Conservation (phyloP, 30 jellyfish, hydroid and myxozoan species). For the Hydractinia echinata region DNA sequence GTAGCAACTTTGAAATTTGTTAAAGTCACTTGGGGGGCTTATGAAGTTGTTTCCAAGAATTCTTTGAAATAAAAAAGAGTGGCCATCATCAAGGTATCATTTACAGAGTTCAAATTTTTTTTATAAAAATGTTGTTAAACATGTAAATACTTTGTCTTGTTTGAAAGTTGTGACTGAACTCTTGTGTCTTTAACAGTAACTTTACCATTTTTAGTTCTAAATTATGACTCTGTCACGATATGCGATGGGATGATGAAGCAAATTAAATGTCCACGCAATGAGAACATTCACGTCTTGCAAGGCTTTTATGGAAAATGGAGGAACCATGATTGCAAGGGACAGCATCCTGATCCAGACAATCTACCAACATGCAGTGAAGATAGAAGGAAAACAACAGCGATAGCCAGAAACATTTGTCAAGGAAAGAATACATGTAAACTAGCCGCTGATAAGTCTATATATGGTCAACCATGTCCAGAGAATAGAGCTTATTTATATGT, state of each 20-base stretch:
- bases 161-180: neutral
- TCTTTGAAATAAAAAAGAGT: too few species aligned
- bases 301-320: slow-evolving; percentile 96
- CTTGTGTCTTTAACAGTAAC: neutral
- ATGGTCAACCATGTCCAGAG: slow-evolving; percentile 86
- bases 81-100: too few species aligned
- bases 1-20: too few species aligned
- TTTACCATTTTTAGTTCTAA: slow-evolving; percentile 34
- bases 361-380: slow-evolving; percentile 75
- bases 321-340: slow-evolving; percentile 91
- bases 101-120: too few species aligned
- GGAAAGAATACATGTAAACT: slow-evolving; percentile 78
- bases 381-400: slow-evolving; percentile 71
- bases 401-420: slow-evolving; percentile 79
- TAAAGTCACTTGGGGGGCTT: too few species aligned
- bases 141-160: too few species aligned
- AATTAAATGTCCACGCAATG: slow-evolving; percentile 67
- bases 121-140: too few species aligned
- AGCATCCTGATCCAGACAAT: slow-evolving; percentile 62
- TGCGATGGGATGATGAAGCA: slow-evolving; percentile 72
- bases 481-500: slow-evolving; percentile 72
- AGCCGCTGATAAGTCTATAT: slow-evolving; percentile 74
- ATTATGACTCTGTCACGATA: slow-evolving; percentile 69
- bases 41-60: too few species aligned
- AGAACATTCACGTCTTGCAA: slow-evolving; percentile 76